phyloP scores from a whole-genome alignment of 2,888 invertebrate genomes.

The Aphodius sticticus region DNA sequence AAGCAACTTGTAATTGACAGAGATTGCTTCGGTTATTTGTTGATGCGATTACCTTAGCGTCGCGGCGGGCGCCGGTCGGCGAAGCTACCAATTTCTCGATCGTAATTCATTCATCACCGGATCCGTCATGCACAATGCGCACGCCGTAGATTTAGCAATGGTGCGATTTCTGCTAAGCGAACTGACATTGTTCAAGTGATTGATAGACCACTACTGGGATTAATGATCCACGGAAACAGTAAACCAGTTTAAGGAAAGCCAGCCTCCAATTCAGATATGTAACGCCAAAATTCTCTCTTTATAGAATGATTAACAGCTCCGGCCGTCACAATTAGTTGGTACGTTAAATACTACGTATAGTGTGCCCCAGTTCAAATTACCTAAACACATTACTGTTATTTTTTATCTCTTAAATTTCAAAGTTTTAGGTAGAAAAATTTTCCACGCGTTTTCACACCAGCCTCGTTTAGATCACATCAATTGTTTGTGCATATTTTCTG shows the following conservation, averaged over 20 bases:
- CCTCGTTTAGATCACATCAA: too few relatives aligned
- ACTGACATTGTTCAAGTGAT: conserved; percentile 11
- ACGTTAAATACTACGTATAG: too few relatives aligned
- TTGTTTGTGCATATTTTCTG: too few relatives aligned
- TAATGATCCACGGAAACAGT: conserved; percentile 13
- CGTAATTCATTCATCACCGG: conserved; percentile 23
- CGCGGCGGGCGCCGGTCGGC: conserved; percentile 8
- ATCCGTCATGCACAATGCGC: conserved; percentile 22
- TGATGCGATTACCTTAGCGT: conserved; percentile 16
- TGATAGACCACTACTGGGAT: conserved; percentile 20
- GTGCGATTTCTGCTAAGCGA: not conserved
- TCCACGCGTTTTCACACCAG: too few relatives aligned
- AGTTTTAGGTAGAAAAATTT: too few relatives aligned
- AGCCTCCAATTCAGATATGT: not conserved
- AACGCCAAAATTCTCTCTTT: not conserved
- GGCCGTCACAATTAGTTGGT: not conserved
- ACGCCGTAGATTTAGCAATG: conserved; percentile 6
- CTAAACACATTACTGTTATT: too few relatives aligned
- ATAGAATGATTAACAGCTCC: not conserved
- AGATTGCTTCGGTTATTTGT: not conserved
- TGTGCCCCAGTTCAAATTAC: too few relatives aligned
- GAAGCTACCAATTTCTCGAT: conserved; percentile 17
- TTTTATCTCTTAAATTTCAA: too few relatives aligned
- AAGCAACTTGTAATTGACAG: not conserved
- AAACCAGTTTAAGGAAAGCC: conserved; percentile 4